A percentile compares a stretch with the other conserved stretches of the same genome.
Evolutionary conservation across 2,888 invertebrate genomes (phyloP).

Genomic region (Mechanitis mazaeus): DNA sequence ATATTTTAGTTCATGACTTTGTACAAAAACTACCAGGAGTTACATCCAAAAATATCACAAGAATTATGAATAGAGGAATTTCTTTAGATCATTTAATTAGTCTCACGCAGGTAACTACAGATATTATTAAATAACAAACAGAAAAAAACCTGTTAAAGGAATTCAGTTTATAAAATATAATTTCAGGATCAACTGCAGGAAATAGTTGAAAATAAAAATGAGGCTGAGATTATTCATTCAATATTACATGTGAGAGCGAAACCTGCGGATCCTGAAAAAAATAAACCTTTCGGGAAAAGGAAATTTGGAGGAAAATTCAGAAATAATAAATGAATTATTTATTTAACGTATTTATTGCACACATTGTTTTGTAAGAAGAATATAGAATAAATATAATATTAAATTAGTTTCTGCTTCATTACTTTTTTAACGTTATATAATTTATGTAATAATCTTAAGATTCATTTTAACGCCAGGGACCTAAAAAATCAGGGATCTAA

Average conservation of each 20-base stretch:
- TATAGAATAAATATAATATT: not conserved
- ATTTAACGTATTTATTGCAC: conserved; percentile 23
- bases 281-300: conserved; percentile 54
- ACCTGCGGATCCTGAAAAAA: conserved; percentile 65
- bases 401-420: not conserved
- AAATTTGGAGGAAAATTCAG: conserved; percentile 52
- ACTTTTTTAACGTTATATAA: not conserved
- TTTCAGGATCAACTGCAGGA: conserved; percentile 81
- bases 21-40: conserved; percentile 92
- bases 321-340: conserved; percentile 43
- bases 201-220: conserved; percentile 83
- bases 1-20: conserved; percentile 85
- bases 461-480: conserved; percentile 32
- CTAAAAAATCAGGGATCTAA: conserved; percentile 27
- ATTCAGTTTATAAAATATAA: not conserved
- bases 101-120: conserved; percentile 69
- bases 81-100: conserved; percentile 80
- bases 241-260: conserved; percentile 82
- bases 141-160: no score
- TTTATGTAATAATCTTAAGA: not conserved
- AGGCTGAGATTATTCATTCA: conserved; percentile 82
- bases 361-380: conserved; percentile 15
- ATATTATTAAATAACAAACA: no score
- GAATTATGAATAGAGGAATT: conserved; percentile 84
- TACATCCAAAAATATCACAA: conserved; percentile 88